phyloP scores from a whole-genome alignment of 2,113 vertebrate species.

The Myiozetetes cayanensis region DNA sequence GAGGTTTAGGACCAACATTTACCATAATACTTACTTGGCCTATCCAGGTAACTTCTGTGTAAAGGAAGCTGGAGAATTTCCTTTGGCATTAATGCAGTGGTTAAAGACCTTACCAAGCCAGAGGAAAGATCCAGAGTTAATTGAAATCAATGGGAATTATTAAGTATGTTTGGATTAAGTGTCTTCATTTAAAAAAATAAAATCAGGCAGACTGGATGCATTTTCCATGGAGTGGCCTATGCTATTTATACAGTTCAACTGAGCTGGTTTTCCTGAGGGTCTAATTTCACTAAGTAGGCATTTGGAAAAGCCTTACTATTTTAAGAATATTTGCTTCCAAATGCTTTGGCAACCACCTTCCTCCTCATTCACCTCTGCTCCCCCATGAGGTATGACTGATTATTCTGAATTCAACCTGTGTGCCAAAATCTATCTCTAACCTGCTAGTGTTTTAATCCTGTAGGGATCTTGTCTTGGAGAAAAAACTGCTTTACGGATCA shows the following conservation, averaged over 20 bases:
- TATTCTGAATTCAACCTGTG: background rate
- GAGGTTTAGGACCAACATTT: background rate
- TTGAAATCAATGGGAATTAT: background rate
- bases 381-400: background rate
- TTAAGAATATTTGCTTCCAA: slow-evolving; percentile 7
- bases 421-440: background rate
- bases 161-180: background rate
- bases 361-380: background rate
- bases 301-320: background rate
- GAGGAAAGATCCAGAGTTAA: background rate
- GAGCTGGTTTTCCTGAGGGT: background rate
- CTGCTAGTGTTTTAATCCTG: background rate
- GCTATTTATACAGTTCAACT: background rate
- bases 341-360: background rate
- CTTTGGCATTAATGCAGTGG: background rate
- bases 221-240: background rate
- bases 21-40: background rate
- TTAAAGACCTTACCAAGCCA: background rate
- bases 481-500: background rate
- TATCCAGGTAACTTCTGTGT: background rate
- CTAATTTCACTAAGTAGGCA: slow-evolving; percentile 11
- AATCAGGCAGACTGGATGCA: background rate
- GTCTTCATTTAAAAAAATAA: background rate
- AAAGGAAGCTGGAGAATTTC: background rate
- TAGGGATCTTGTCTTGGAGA: background rate